Evolutionary conservation across 2,888 invertebrate genomes (phyloP), one percentile per base, ranked within the genome.

Genomic region (Drosophila flavopinicola): DNA sequence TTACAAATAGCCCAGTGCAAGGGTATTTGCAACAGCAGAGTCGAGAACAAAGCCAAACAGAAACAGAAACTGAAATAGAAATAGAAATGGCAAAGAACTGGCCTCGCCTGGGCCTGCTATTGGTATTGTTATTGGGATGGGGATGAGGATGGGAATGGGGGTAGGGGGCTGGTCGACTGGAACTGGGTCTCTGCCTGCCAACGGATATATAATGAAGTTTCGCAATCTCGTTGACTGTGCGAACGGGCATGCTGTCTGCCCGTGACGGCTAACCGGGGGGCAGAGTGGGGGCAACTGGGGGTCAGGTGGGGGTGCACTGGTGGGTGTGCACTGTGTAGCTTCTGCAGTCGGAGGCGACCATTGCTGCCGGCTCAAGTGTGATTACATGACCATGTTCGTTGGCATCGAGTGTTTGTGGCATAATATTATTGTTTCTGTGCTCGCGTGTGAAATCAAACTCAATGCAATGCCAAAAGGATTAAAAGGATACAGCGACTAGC

Each of bases 371-470:
- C 82, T 82, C 87, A 82, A 82, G 82, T 86, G 87, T 80, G 80
- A 82, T 82, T 82, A 82, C 80, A 82, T 86, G 86, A 75, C 75
- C 82, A 84, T 86, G 85, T 82, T 84, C 78, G 78, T 57, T 83
- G 85, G 56, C 75, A 51, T 68, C 75, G 85, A 67, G 82, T 77
- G 87, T 78, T 85, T 85, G 83, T 82, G 87, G 85, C 85, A 87
- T 87, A 86, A 82, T 82, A 83, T 84, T 85, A 87, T 87, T 84
- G 87, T 84, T 84, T 84, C 78, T 82, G 83, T 87, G 85, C 85
- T 82, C 86, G 82, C 86, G 82, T 82, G 86, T 75, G 82, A 82
- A 82, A 82, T 82, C 80, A 82, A 82, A 82, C 86, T 78, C 83
- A 74, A 82, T 85, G 79, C 85, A 75, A 66, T 79, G 83, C 77